Base-by-base conservation (phyloP, 2,888 invertebrate genomes). In the Imbricaverruca yamaguchii region DNA sequence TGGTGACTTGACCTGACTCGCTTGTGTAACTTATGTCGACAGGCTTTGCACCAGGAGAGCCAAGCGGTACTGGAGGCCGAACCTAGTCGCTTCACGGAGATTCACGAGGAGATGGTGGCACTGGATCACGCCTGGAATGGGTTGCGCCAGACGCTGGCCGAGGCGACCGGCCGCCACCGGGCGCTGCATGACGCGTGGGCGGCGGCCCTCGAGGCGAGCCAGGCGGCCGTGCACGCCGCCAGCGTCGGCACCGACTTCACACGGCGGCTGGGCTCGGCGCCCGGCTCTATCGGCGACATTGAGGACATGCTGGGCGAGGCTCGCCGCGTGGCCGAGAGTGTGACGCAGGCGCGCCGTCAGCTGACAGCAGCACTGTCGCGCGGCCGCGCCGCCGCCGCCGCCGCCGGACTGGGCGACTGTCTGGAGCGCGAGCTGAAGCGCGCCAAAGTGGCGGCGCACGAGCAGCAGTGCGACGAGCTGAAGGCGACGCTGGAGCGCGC, bases 51-150 rank as follows among this genome's bases (percentile, higher is more conserved):
- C 53, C 53, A 53, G 74, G 53, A 55, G 55, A 74, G 53, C 21
- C 53, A 53, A 55, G 55, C 53, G 21, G 53, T 74, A 55, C 74
- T 74, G 74, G 53, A 55, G 53, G 18, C 74, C 4, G 74, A 74
- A 12, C 74, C 74, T 18, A 21, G 21, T 21, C 74, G 74, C 7
- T 55, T 74, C 53, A 18, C 74, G 21, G 74, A 74, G 21, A 55
- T 74, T 21, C 74, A 74, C 55, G 74, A 55, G 53, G 53, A 74
- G 74, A 21, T 74, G 74, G 74, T 55, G 21, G 53, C 53, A 12
- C 74, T 74, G 74, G 74, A 74, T 11, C 74, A 55, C 55, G 21
- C 53, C 74, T 74, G 74, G 74, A 74, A 21, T 55, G 55, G 7
- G 21, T 53, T 74, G 55, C 74, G 74, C 1, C 74, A 74, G 74